Percentiles rank a stretch among this genome's conserved stretches.
Evolutionary conservation across 2,888 invertebrate genomes (phyloP).

Genomic region (Rhagonycha lutea): DNA sequence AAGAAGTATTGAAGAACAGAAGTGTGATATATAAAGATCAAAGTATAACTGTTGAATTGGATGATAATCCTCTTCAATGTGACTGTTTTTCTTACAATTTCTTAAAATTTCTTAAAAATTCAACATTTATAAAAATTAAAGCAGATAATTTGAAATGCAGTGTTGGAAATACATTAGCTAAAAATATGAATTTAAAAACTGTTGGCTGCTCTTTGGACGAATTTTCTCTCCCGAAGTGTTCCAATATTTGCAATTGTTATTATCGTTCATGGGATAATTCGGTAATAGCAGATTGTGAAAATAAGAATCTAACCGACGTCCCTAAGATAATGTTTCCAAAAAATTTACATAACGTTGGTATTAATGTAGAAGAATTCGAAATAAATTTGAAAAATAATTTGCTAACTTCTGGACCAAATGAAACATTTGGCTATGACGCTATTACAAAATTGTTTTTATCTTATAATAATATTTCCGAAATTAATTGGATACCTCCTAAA

Average conservation of each 20-base stretch:
- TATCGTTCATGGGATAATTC: conserved; percentile 55
- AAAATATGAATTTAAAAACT: conserved; percentile 51
- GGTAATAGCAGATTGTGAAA: conserved; percentile 61
- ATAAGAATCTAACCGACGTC: conserved; percentile 53
- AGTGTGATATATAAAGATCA: background rate
- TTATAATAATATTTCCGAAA: conserved; percentile 56
- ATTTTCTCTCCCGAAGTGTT: conserved; percentile 53
- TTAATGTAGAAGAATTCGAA: conserved; percentile 32
- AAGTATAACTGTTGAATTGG: conserved; percentile 51
- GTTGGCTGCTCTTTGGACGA: conserved; percentile 52
- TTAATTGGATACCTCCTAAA: conserved; percentile 53
- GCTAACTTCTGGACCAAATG: conserved; percentile 21
- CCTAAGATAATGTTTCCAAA: conserved; percentile 46
- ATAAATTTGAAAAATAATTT: conserved; percentile 41
- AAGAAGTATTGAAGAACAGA: conserved; percentile 32
- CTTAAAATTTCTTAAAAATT: too few relatives aligned
- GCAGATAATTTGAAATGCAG: conserved; percentile 54
- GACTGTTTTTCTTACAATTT: conserved; percentile 63
- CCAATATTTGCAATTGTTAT: conserved; percentile 41
- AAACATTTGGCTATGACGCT: conserved; percentile 53
- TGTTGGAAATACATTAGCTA: conserved; percentile 39
- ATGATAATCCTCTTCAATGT: conserved; percentile 65
- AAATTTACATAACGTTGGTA: conserved; percentile 22
- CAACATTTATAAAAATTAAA: conserved; percentile 30
- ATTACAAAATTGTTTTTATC: conserved; percentile 58